These are phyloP conservation scores for Drosophila bocki DNA, from an alignment of 1,140 invertebrate species.

Conservation along the genomic window DNA sequence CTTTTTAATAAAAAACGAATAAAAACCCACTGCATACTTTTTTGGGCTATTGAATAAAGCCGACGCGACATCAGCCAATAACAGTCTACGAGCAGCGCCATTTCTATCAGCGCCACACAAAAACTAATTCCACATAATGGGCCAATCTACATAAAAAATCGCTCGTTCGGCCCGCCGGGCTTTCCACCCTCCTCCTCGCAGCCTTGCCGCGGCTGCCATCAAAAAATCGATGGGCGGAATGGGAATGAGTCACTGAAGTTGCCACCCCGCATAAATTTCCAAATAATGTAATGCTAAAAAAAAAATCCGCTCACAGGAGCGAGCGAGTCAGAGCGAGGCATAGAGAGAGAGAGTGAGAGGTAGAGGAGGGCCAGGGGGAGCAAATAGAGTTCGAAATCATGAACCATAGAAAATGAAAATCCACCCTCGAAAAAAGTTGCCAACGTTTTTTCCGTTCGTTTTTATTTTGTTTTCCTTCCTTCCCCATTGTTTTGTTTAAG, in stretches of 20 bases:
- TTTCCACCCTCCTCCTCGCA: background rate
- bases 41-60: constrained; percentile 3
- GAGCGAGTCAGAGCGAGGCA: constrained; percentile 3
- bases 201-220: constrained; percentile 8
- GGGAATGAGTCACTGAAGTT: constrained; percentile 36
- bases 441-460: constrained; percentile 53
- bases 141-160: constrained; percentile 82
- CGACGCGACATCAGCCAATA: constrained; percentile 57
- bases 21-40: constrained; percentile 21
- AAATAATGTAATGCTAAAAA: constrained; percentile 80
- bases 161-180: constrained; percentile 32
- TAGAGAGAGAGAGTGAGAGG: background rate
- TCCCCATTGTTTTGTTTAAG: constrained; percentile 64
- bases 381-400: constrained; percentile 82
- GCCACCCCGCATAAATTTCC: constrained; percentile 81
- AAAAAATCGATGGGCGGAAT: constrained; percentile 74
- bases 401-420: constrained; percentile 82
- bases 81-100: constrained; percentile 68
- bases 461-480: constrained; percentile 55
- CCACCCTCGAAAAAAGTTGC: constrained; percentile 80
- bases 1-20: background rate
- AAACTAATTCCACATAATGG: constrained; percentile 80
- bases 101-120: constrained; percentile 61
- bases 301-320: constrained; percentile 53
- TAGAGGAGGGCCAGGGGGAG: constrained; percentile 37